Evolutionary conservation across 1,140 invertebrate species (phyloP).

Genomic region (Camponotus vicinus): DNA sequence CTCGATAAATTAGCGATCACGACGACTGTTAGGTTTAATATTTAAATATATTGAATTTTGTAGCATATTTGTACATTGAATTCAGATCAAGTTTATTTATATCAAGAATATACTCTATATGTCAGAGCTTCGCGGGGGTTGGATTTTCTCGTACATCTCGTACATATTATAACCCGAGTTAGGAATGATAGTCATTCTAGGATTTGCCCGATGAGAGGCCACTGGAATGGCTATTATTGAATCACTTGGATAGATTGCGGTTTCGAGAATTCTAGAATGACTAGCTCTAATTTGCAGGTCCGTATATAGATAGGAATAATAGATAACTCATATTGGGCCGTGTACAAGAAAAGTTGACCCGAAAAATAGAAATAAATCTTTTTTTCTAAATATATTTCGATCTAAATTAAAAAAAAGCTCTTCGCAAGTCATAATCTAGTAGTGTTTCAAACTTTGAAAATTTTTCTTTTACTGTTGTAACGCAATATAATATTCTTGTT

Average conservation of each 20-base stretch:
- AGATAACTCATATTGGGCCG: not conserved
- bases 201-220: slow-evolving; percentile 2
- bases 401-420: not conserved
- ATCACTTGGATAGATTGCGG: slow-evolving; percentile 7
- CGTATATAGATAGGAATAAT: not conserved
- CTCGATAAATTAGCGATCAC: not conserved
- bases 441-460: not conserved
- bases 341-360: not conserved
- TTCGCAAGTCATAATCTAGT: not conserved
- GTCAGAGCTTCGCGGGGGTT: not conserved
- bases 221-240: slow-evolving; percentile 17
- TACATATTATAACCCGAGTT: not conserved
- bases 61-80: slow-evolving; percentile 6
- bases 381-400: not conserved
- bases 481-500: no score
- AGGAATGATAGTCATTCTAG: slow-evolving; percentile 17
- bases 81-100: slow-evolving; percentile 14
- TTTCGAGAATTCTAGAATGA: slow-evolving; percentile 5
- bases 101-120: not conserved
- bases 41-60: not conserved
- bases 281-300: not conserved
- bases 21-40: not conserved
- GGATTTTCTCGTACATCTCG: not conserved
- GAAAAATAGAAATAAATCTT: not conserved
- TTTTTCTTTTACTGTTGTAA: not conserved